Base-by-base conservation (phyloP, 2,888 invertebrate species). In the Papilio elwesi region DNA sequence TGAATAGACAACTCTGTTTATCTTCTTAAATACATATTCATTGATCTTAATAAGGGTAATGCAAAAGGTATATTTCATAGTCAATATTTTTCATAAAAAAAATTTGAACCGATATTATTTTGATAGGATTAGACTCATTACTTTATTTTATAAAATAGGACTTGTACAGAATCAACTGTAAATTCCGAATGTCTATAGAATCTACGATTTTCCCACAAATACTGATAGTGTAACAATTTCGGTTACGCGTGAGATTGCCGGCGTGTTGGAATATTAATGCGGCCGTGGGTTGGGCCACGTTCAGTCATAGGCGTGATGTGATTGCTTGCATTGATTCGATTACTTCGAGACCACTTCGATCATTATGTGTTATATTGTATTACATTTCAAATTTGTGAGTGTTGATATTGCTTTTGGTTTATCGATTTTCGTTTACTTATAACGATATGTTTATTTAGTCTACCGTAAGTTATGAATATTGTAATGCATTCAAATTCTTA, bases 171-270 rank as follows among this genome's bases (percentile, higher is more conserved):
- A 15, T 43, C 16, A 47, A 67, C 52, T 38, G 55, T 48, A 38
- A 68, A 72, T 64, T 55, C 38, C 12, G 38, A 36, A 67, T 52
- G 66, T 43, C 15, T 59, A 38, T 64, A 15, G 55, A 53, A 64
- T 59, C 11, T 57, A 68, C 43, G 48, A 84, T 86, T 83, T 88
- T 89, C 89, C 85, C 87, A 89, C 87, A 83, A 81, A 85, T 85
- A 84, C 83, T 81, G 83, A 70, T 82, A 81, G 83, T 85, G 84
- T 84, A 81, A 79, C 81, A 81, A 85, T 85, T 80, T 78, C 77
- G 78, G 78, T 69, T 78, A 76, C 77, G 86, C 87, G 87, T 83
- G 85, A 86, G 85, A 86, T 86, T 88, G 86, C 83, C 83, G 86
- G 85, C 84, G 85, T 87, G 87, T 66, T 79, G 77, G 79, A 79